Evolutionary conservation across 2,113 vertebrate genomes (phyloP), one percentile per base, ranked within the genome.

Genomic region (Macaca nemestrina): DNA sequence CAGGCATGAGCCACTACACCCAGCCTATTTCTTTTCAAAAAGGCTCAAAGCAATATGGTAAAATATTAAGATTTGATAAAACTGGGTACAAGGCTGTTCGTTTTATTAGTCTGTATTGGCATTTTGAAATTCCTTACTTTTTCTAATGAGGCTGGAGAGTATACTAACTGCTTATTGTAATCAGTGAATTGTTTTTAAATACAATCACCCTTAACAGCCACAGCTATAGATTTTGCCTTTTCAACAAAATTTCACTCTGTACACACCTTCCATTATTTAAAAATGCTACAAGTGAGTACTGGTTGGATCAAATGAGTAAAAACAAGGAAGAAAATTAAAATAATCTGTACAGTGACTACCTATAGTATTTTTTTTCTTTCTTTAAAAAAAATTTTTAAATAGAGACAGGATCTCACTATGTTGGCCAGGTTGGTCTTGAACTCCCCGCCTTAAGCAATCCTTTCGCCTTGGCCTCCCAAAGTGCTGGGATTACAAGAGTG

Each of bases 31-130:
- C 13, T 57, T 61, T 72, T 40, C 22, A 61, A 67, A 78, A 86
- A 90, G 43, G 22, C n/a, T 50, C 45, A 76, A 82, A 90, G 73
- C 70, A 76, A 78, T 40, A 73, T 0, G 2, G 55, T 40, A 40
- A 94, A 76, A 76, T 67, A 16, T n/a, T 76, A 90, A 55, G 79
- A 95, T 90, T 14, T 90, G 45, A 76, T 76, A 94, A 94, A 67
- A 30, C 17, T 85, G 18, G 84, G 30, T 76, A 43, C 4, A 64
- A 40, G 35, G n/a, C 23, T 45, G 1, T 68, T 78, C 25, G 68
- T 48, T 73, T 61, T 52, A 35, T 90, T 32, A 91, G 40, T 35
- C 32, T 59, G 17, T 72, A 91, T 16, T 6, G 40, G 40, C 73
- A 80, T 86, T 84, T 86, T 40, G 18, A 91, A 72, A 79, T 6